Base-by-base conservation (phyloP, 1,140 invertebrate species). In the Nylanderia fulva region DNA sequence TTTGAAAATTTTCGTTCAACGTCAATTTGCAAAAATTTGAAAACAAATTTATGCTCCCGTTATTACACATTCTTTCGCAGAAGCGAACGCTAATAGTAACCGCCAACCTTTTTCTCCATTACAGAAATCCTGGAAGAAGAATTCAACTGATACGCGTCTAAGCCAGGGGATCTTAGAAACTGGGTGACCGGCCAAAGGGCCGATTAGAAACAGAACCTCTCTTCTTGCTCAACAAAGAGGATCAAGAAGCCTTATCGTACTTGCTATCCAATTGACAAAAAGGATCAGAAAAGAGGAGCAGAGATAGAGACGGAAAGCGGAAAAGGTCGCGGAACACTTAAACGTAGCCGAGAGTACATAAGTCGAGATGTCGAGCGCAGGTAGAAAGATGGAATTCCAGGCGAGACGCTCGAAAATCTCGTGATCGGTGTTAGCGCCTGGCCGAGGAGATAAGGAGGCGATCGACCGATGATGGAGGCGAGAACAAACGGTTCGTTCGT, bases 361-460 rank as follows among this genome's bases (percentile, higher is more conserved):
- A 79, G 48, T 42, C 58, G 39, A n/a, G 56, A 90, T 88, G 87
- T 54, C 48, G 48, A 48, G 9, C n/a, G 42, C 79, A 71, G 29
- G 63, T 61, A 63, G 64, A 33, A 71, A 82, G 27, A 84, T 61
- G 64, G 52, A 76, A 84, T 86, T 52, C 60, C 77, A 86, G 84
- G 27, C 63, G 68, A 84, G 85, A 82, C 69, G 85, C 48, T 85
- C 76, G 0, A 89, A 90, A 77, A 91, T 91, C 82, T 92, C 88
- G 89, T 92, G 87, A 92, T 89, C 80, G 71, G 56, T 39, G 15
- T 24, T 54, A 61, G 52, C 29, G 72, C 8, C 21, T 66, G 52
- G 9, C 48, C 63, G 84, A 63, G 42, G 60, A 87, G 85, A 87
- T 79, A 88, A 88, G 4, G 84, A 71, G 85, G 71, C 33, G 64